These are phyloP conservation scores for Laupala kohalensis DNA, from an alignment of 1,140 invertebrate genomes.

Conservation along the genomic window DNA sequence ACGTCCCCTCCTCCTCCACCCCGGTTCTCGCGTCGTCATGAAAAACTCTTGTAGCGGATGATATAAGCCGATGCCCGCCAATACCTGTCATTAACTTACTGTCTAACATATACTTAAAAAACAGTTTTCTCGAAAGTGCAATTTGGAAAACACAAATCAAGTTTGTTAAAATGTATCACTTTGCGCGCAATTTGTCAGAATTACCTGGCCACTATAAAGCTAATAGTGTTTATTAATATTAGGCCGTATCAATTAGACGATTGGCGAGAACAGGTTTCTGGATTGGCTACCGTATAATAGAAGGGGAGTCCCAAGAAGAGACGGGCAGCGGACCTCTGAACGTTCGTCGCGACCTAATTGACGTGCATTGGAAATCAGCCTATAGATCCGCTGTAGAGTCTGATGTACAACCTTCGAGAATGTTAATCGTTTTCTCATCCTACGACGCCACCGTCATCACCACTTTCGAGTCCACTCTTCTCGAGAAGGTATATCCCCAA, in stretches of 20 bases:
- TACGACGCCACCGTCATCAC: too few species aligned
- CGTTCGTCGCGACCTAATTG: neutral
- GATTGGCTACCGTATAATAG: neutral
- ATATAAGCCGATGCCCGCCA: neutral
- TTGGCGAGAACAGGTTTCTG: neutral
- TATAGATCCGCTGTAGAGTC: neutral
- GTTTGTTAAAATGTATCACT: neutral
- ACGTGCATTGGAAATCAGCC: neutral
- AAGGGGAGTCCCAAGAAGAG: neutral
- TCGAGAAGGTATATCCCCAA: too few species aligned
- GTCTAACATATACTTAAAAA: neutral
- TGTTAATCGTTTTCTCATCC: neutral
- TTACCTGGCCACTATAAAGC: neutral
- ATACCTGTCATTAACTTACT: neutral
- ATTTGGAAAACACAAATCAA: neutral
- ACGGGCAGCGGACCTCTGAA: neutral
- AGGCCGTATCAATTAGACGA: neutral
- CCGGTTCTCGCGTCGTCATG: neutral
- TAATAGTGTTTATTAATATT: neutral
- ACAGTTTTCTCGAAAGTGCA: neutral
- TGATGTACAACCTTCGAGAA: neutral
- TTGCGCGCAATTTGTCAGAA: neutral
- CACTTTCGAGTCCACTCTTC: too few species aligned
- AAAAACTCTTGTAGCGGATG: neutral
- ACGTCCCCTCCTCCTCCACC: neutral